Percentiles rank a stretch among this genome's conserved stretches.
phyloP scores from a whole-genome alignment of 2,888 invertebrate species.

The Sisyra terminalis region DNA sequence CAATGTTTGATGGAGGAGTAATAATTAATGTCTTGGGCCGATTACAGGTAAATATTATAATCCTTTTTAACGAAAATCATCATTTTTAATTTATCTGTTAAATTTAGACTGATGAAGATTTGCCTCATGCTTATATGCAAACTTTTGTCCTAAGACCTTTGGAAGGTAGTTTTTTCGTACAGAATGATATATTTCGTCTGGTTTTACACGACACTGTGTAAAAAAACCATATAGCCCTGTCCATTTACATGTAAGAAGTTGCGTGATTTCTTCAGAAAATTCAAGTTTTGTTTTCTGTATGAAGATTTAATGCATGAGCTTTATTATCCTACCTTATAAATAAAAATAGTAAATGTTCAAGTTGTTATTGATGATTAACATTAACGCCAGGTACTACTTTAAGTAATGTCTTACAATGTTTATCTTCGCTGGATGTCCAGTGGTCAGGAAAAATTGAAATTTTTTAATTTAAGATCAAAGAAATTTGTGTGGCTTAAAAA shows the following conservation, averaged over 20 bases:
- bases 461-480: too few relatives aligned
- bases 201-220: conserved; percentile 68
- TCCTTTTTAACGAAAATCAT: neutral
- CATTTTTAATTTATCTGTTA: conserved; percentile 7
- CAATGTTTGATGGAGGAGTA: conserved; percentile 95
- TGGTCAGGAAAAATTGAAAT: too few relatives aligned
- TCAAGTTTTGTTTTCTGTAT: neutral
- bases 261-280: neutral
- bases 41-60: conserved; percentile 62
- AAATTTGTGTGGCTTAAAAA: too few relatives aligned
- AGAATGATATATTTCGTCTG: conserved; percentile 90
- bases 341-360: neutral
- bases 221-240: conserved; percentile 26
- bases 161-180: conserved; percentile 78
- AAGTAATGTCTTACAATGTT: too few relatives aligned
- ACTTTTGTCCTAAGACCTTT: conserved; percentile 84
- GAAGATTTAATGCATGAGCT: neutral
- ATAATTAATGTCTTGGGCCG: conserved; percentile 91
- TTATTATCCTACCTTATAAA: neutral
- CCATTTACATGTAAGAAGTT: conserved; percentile 13
- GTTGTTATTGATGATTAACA: too few relatives aligned
- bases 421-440: too few relatives aligned
- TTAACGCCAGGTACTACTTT: too few relatives aligned
- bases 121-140: conserved; percentile 85
- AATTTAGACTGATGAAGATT: conserved; percentile 88